Evolutionary conservation across 1,140 invertebrate species (phyloP).

Genomic region (Tetranychus cinnabarinus): DNA sequence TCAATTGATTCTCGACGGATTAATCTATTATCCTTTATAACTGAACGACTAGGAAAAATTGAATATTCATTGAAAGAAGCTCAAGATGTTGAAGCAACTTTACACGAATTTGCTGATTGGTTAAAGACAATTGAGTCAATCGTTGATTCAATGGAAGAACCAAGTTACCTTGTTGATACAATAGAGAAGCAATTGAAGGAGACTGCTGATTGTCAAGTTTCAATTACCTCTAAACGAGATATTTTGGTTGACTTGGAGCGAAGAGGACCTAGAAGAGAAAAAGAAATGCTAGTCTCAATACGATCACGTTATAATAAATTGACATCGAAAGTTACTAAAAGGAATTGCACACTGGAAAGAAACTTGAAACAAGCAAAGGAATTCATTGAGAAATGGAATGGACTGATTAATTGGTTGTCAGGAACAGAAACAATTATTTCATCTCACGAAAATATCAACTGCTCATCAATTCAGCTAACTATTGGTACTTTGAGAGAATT

Average conservation of each 20-base stretch:
- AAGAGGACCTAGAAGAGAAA: constrained; percentile 93
- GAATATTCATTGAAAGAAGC: neutral
- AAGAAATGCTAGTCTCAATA: constrained; percentile 76
- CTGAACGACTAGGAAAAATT: neutral
- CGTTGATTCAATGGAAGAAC: neutral
- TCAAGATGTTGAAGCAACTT: neutral
- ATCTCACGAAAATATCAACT: neutral
- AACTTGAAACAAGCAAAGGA: constrained; percentile 88
- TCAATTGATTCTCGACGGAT: neutral
- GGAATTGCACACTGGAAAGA: constrained; percentile 70
- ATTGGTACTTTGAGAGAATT: neutral
- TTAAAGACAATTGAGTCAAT: neutral
- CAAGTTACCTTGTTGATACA: neutral
- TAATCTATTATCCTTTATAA: neutral
- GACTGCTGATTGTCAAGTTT: constrained; percentile 85
- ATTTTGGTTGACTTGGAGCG: constrained; percentile 96
- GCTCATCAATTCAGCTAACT: neutral
- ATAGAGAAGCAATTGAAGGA: neutral
- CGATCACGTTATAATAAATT: constrained; percentile 94
- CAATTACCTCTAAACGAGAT: constrained; percentile 87
- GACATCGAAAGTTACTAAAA: constrained; percentile 74
- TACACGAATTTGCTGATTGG: neutral
- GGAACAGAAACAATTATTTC: constrained; percentile 20
- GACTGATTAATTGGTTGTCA: constrained; percentile 19
- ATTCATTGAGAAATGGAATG: constrained; percentile 67